These are phyloP conservation scores for Cyanocitta stelleri DNA, from an alignment of 2,113 vertebrate species.

Conservation along the genomic window DNA sequence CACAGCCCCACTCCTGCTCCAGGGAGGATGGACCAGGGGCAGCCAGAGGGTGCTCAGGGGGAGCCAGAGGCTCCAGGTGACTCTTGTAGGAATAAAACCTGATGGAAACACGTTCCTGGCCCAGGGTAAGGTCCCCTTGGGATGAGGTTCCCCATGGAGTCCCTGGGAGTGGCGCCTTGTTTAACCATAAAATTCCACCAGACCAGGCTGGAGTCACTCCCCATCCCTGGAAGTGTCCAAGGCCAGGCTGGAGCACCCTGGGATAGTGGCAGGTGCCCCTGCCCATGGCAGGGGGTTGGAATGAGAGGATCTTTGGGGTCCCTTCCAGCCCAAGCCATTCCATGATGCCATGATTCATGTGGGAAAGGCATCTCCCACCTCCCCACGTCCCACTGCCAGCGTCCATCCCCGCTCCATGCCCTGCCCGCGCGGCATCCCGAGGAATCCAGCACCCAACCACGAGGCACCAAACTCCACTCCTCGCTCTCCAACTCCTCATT, in stretches of 20 bases:
- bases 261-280: not conserved
- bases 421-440: accelerated
- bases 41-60: not conserved
- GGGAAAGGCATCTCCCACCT: not conserved
- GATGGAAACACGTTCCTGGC: not conserved
- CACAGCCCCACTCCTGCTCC: not conserved
- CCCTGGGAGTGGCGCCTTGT: not conserved
- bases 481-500: not conserved
- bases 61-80: not conserved
- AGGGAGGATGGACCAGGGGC: not conserved
- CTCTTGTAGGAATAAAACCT: not conserved
- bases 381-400: not conserved
- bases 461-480: not conserved
- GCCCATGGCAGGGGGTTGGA: not conserved
- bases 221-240: not conserved
- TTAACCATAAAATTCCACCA: not conserved
- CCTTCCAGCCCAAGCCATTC: not conserved
- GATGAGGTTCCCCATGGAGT: not conserved
- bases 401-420: accelerated
- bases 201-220: not conserved
- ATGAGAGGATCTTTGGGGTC: not conserved
- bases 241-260: not conserved
- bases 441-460: not conserved
- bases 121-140: not conserved
- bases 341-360: accelerated